Conservation (phyloP, 2,113 vertebrate species). For the Poeciliopsis occidentalis region DNA sequence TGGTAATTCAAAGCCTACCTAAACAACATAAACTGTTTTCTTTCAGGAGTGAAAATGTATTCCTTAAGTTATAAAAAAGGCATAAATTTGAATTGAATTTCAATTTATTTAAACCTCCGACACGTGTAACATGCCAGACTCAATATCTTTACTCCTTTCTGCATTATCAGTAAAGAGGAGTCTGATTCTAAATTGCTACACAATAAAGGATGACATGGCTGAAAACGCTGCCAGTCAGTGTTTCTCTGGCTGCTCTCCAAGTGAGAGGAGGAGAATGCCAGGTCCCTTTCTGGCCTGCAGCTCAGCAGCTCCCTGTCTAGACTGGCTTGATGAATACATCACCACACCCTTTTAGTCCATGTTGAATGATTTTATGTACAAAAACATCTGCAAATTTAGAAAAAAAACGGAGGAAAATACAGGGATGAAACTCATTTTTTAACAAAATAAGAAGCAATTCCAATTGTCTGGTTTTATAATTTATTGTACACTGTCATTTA, state of each 20-base stretch:
- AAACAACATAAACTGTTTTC: background rate
- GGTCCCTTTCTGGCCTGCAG: slow-evolving; percentile 51
- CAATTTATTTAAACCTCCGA: too few relatives aligned
- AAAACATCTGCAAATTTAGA: background rate
- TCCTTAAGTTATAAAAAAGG: background rate
- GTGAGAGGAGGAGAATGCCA: slow-evolving; percentile 49
- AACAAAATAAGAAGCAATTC: slow-evolving; percentile 23
- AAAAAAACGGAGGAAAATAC: background rate
- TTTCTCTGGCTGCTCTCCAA: slow-evolving; percentile 54
- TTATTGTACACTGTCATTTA: slow-evolving; percentile 74
- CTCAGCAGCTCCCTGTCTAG: slow-evolving; percentile 59
- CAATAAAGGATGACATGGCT: slow-evolving; percentile 6
- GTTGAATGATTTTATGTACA: background rate
- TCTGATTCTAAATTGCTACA: background rate
- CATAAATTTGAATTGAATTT: background rate
- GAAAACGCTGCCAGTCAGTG: slow-evolving; percentile 10
- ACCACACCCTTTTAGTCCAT: slow-evolving; percentile 38
- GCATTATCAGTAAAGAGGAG: background rate
- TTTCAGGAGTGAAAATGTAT: background rate
- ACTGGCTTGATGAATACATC: slow-evolving; percentile 35
- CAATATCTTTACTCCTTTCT: background rate
- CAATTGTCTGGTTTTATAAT: slow-evolving; percentile 55
- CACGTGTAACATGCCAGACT: background rate
- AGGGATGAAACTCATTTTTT: background rate
- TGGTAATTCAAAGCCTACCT: background rate